Percentiles rank a stretch among this genome's conserved stretches.
Conservation (phyloP, 2,888 invertebrate genomes). For the Acrobasis suavella region DNA sequence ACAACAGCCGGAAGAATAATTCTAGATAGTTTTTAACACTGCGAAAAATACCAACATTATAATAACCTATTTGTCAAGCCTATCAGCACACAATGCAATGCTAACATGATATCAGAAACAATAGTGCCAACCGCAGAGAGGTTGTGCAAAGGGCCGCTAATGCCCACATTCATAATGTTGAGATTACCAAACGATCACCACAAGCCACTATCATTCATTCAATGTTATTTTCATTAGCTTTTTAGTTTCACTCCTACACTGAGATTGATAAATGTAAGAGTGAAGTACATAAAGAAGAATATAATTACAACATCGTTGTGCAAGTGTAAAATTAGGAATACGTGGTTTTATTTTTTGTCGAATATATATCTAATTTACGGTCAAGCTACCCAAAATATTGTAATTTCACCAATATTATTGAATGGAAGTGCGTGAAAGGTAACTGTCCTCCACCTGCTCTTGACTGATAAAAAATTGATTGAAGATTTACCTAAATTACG, state of each 20-base stretch:
- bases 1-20: neutral
- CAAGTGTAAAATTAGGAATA: neutral
- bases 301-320: neutral
- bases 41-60: neutral
- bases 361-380: no score
- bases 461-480: no score
- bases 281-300: neutral
- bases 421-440: no score
- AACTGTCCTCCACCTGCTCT: no score
- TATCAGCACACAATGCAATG: conserved; percentile 11
- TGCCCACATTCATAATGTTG: conserved; percentile 4
- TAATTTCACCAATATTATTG: no score
- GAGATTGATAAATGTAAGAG: neutral
- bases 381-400: no score
- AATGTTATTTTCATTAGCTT: neutral
- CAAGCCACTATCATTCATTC: neutral
- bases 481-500: no score
- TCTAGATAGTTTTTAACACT: neutral
- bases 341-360: neutral
- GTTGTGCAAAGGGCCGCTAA: conserved; percentile 13
- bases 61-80: conserved; percentile 17
- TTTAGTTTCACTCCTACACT: conserved; percentile 1
- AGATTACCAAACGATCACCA: conserved; percentile 10
- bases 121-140: conserved; percentile 6
- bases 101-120: conserved; percentile 11